phyloP scores from a whole-genome alignment of 1,140 invertebrate genomes.

The Dolichoris vasculosae region DNA sequence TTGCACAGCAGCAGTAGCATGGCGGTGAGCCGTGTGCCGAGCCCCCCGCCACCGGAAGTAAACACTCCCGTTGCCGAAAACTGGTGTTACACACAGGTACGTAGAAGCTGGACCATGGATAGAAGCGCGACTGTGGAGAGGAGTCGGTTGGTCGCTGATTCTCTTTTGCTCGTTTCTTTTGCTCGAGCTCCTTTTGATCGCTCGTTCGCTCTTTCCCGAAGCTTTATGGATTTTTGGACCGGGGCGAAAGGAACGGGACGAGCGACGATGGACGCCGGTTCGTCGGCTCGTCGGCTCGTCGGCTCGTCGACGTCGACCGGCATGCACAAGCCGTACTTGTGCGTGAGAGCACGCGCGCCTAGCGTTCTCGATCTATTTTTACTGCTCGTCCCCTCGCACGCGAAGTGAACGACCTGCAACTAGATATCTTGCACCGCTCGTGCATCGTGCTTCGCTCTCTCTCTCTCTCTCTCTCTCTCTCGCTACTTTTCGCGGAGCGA shows the following conservation, averaged over 20 bases:
- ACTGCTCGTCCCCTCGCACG: conserved; percentile 67
- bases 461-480: conserved; percentile 3
- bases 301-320: no score
- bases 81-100: conserved; percentile 97
- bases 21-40: conserved; percentile 93
- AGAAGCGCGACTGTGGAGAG: no score
- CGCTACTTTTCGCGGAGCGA: background rate
- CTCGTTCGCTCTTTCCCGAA: no score
- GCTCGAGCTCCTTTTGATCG: no score
- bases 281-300: no score
- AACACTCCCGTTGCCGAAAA: conserved; percentile 95
- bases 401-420: conserved; percentile 74
- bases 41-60: conserved; percentile 91
- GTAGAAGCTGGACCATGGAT: conserved; percentile 56
- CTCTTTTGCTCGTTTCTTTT: no score
- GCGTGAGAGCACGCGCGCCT: conserved; percentile 60
- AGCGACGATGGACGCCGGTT: no score
- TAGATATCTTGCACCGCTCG: conserved; percentile 67
- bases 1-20: conserved; percentile 85
- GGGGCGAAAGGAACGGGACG: background rate
- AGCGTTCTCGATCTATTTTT: conserved; percentile 68
- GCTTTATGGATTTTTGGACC: background rate
- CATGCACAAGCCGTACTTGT: conserved; percentile 45
- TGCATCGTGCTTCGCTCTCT: background rate
- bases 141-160: no score